Evolutionary conservation across 2,888 invertebrate species (phyloP).

Genomic region (Epicampocera succincta): DNA sequence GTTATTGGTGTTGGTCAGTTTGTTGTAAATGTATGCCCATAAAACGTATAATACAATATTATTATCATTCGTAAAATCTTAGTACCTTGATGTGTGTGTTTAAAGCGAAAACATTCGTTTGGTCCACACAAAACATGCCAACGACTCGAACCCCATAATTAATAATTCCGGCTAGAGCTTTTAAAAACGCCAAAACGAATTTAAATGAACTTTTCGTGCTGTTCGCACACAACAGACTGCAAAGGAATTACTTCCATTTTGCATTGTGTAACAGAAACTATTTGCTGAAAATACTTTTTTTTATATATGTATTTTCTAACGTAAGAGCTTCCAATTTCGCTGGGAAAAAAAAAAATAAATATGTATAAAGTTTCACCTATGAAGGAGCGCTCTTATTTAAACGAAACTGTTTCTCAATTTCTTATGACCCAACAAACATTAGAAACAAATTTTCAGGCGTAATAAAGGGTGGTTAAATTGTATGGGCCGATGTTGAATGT

Average conservation of each 20-base stretch:
- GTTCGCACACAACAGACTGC: neutral
- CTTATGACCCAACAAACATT: too few species aligned
- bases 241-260: conserved; percentile 2
- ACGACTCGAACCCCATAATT: conserved; percentile 48
- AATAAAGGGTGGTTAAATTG: too few species aligned
- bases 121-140: neutral
- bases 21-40: neutral
- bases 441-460: too few species aligned
- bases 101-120: conserved; percentile 14
- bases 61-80: conserved; percentile 41
- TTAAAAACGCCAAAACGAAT: neutral
- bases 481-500: too few species aligned
- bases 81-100: conserved; percentile 13
- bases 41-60: conserved; percentile 10
- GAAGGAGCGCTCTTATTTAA: too few species aligned
- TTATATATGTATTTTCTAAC: too few species aligned
- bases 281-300: too few species aligned
- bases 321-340: too few species aligned
- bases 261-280: neutral
- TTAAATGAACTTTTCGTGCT: neutral
- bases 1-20: conserved; percentile 5
- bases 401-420: too few species aligned
- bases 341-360: too few species aligned
- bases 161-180: conserved; percentile 54
- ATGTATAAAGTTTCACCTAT: too few species aligned